phyloP scores from a whole-genome alignment of 1,140 invertebrate genomes.

The Condylostylus longicornis region DNA sequence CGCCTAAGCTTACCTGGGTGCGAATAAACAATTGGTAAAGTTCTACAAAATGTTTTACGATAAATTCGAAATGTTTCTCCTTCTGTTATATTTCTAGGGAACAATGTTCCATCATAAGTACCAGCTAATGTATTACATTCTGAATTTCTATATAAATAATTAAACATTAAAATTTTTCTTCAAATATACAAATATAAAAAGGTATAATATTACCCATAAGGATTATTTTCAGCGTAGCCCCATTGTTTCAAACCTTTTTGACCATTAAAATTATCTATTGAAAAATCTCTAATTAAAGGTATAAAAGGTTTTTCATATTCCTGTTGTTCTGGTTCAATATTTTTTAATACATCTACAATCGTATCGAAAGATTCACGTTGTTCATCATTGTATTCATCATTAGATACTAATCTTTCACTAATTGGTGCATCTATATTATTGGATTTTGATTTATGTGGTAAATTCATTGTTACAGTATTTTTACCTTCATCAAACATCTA shows the following conservation, averaged over 20 bases:
- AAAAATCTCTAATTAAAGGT: slow-evolving; percentile 18
- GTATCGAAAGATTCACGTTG: neutral
- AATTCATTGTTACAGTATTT: slow-evolving; percentile 38
- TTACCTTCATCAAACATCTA: slow-evolving; percentile 45
- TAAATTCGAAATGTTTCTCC: slow-evolving; percentile 41
- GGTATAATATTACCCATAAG: slow-evolving; percentile 9
- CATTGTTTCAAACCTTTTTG: slow-evolving; percentile 42
- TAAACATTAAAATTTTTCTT: neutral
- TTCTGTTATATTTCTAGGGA: slow-evolving; percentile 39
- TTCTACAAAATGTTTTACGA: slow-evolving; percentile 50
- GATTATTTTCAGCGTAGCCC: slow-evolving; percentile 35
- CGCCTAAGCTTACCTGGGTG: slow-evolving; percentile 9
- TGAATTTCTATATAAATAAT: slow-evolving; percentile 27
- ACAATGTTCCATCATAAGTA: slow-evolving; percentile 44
- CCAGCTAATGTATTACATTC: slow-evolving; percentile 42
- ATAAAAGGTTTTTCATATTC: neutral
- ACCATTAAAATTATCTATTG: slow-evolving; percentile 41
- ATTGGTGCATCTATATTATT: neutral
- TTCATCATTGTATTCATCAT: neutral
- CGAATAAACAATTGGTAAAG: slow-evolving; percentile 40
- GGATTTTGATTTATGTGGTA: slow-evolving; percentile 12
- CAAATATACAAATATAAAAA: neutral
- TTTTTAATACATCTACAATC: neutral
- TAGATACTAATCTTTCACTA: neutral
- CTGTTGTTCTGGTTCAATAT: neutral